Base-by-base conservation (phyloP, 2,113 vertebrate genomes). In the Alaudala cheleensis region DNA sequence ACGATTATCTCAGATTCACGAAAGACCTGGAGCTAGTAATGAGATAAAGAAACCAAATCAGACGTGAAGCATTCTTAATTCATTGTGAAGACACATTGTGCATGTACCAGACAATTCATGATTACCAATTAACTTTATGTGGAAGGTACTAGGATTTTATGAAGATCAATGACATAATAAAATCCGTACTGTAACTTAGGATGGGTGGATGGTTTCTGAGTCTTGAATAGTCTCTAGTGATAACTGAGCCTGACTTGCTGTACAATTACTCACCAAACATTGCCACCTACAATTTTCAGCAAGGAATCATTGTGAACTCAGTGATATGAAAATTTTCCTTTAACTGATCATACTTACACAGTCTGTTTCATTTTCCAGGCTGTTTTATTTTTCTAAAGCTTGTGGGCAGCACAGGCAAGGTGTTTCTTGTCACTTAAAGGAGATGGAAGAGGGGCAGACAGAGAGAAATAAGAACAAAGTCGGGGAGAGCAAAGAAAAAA, bases 81-180 rank as follows among this genome's bases (percentile, higher is more conserved):
- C 29, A 4, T 87, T 81, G 56, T 81, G 86, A 89, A 92, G 81
- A 87, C 56, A 78, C 71, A 81, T 51, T 78, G 39, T 86, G 56
- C 73, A 33, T 37, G 44, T 86, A 94, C 45, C 71, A 94, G 74
- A 53, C 13, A 92, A 87, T 65, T 91, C 18, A 57, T 76, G 61
- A 57, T 88, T 92, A 66, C 74, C 67, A 88, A 88, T 79, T 90
- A 95, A 88, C 54, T 94, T 94, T 81, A 85, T 77, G 54, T 80
- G n/a, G 62, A 96, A 95, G 37, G 61, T 72, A 85, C 42, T 85
- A 85, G 47, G 70, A 72, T 92, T 90, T 94, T 93, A 88, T 93
- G 70, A 90, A 92, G 90, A 95, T 80, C 74, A 88, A 88, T 95
- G 92, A 50, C 45, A 82, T 61, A 84, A 90, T 91, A 90, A 94